A percentile compares a stretch with the other conserved stretches of the same genome.
These are phyloP conservation scores for Camponotus fellah DNA, from an alignment of 2,888 invertebrate genomes.

Conservation along the genomic window DNA sequence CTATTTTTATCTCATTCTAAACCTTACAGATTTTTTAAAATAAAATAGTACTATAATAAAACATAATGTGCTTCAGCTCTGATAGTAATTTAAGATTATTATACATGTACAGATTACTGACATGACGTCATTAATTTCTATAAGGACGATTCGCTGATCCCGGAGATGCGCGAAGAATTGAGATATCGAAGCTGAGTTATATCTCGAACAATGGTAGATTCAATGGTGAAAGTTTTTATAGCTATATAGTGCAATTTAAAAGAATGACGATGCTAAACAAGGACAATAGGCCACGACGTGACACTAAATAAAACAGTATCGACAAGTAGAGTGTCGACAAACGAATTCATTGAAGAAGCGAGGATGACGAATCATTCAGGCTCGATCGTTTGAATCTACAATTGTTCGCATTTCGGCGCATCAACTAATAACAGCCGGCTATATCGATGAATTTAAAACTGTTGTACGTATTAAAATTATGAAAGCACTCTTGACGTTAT, in stretches of 20 bases:
- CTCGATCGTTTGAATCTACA: slow-evolving; percentile 34
- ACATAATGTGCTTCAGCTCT: neutral
- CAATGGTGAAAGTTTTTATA: slow-evolving; percentile 30
- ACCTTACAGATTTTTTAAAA: neutral
- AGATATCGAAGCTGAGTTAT: slow-evolving; percentile 24
- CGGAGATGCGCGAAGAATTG: neutral
- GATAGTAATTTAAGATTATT: slow-evolving; percentile 3
- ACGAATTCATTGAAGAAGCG: slow-evolving; percentile 33
- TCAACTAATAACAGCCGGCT: neutral
- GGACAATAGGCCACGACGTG: slow-evolving; percentile 56
- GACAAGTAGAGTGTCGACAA: slow-evolving; percentile 37
- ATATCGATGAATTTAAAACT: neutral
- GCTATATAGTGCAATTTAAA: slow-evolving; percentile 63
- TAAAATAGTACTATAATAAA: neutral
- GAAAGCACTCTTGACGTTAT: neutral
- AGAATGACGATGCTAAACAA: slow-evolving; percentile 68
- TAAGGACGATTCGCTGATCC: slow-evolving; percentile 24
- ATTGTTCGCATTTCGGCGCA: slow-evolving; percentile 8
- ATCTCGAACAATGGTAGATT: slow-evolving; percentile 46
- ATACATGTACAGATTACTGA: neutral
- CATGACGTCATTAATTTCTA: slow-evolving; percentile 48
- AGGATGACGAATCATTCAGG: slow-evolving; percentile 57
- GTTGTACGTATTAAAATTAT: neutral
- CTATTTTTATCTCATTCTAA: neutral
- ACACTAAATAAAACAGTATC: slow-evolving; percentile 51